These are phyloP conservation scores for Sorex fumeus DNA, from an alignment of 2,113 vertebrate genomes.

Conservation along the genomic window DNA sequence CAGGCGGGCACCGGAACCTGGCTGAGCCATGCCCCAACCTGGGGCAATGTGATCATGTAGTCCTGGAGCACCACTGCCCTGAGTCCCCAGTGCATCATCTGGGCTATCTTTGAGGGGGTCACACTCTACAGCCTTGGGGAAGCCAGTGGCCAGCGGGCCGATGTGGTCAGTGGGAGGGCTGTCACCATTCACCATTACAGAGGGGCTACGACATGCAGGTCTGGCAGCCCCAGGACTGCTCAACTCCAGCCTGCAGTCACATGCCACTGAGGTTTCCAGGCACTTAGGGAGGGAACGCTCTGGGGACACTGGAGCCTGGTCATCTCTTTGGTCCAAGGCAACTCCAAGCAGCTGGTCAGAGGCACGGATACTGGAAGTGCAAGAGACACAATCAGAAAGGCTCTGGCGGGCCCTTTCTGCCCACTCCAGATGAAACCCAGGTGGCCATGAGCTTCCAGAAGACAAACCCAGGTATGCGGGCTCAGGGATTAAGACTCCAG, in stretches of 20 bases:
- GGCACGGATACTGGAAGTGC: conserved; percentile 52
- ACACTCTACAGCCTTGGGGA: neutral
- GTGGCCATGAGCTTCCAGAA: too few relatives aligned
- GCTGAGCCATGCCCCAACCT: conserved; percentile 54
- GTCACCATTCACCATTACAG: conserved; percentile 61
- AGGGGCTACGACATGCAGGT: neutral
- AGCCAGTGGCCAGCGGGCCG: neutral
- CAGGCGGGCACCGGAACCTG: conserved; percentile 75
- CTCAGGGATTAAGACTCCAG: too few relatives aligned
- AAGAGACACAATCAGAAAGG: conserved; percentile 35
- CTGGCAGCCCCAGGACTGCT: conserved; percentile 43
- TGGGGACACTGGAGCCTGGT: neutral
- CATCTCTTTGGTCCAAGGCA: conserved; percentile 2
- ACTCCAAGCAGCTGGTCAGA: conserved; percentile 45
- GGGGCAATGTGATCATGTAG: neutral
- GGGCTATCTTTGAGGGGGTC: conserved; percentile 55
- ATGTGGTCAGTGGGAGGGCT: neutral
- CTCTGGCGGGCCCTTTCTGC: too few relatives aligned
- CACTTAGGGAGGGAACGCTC: neutral
- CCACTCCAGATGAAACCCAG: too few relatives aligned
- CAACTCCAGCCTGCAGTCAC: neutral
- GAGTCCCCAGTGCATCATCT: conserved; percentile 22
- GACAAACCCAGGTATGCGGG: too few relatives aligned
- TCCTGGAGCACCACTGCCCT: neutral
- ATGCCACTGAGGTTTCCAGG: neutral